phyloP scores from a whole-genome alignment of 2,113 vertebrate species.

The Lepus europaeus region DNA sequence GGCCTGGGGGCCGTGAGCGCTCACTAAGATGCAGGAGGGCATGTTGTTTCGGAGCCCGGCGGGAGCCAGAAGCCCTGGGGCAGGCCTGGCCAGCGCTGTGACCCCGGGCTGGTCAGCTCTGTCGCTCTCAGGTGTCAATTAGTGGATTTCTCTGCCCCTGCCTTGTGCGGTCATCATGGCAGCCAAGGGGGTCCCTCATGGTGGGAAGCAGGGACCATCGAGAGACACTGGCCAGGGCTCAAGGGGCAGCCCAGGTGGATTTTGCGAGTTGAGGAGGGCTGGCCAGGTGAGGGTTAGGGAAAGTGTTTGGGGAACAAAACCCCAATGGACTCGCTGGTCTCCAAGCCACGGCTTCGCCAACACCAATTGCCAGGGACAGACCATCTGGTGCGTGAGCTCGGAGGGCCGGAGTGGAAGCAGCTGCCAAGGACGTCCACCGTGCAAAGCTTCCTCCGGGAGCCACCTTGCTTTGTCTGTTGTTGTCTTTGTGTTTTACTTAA shows the following conservation, averaged over 20 bases:
- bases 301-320: conserved; percentile 24
- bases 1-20: no score
- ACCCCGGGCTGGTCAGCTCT: background rate
- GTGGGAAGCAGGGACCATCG: background rate
- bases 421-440: no score
- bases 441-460: no score
- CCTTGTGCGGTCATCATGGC: fast-evolving
- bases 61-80: background rate
- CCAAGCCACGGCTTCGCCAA: no score
- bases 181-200: fast-evolving
- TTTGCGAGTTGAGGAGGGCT: background rate
- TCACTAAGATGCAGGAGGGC: no score
- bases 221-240: fast-evolving
- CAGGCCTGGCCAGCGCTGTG: fast-evolving
- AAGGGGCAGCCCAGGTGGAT: fast-evolving
- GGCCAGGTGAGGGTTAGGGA: background rate
- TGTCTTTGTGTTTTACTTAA: no score
- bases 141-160: fast-evolving
- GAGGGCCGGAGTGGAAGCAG: no score
- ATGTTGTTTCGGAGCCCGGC: fast-evolving
- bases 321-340: no score
- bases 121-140: fast-evolving
- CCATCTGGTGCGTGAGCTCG: no score
- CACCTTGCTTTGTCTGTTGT: no score
- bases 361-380: no score